Evolutionary conservation across 2,888 invertebrate species (phyloP).

Genomic region (Phorcus lineatus): DNA sequence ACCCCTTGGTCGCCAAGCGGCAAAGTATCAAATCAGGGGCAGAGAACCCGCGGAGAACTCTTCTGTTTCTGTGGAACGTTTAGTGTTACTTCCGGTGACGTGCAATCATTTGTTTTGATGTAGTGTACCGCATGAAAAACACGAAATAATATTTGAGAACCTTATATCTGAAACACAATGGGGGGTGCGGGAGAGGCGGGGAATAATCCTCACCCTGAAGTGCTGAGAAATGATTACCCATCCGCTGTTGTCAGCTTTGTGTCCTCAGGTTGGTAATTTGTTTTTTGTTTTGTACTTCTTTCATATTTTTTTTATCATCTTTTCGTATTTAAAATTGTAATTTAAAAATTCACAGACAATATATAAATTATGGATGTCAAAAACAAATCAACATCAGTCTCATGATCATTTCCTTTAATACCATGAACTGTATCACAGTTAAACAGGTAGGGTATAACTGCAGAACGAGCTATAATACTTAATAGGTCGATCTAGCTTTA

Average conservation of each 20-base stretch:
- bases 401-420: no score
- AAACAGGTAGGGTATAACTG: no score
- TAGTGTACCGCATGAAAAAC: background rate
- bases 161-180: background rate
- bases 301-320: background rate
- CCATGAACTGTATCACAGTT: no score
- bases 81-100: constrained; percentile 33
- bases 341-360: no score
- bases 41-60: no score
- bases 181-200: background rate
- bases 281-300: background rate
- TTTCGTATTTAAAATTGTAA: no score
- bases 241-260: background rate
- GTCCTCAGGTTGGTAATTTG: constrained; percentile 13
- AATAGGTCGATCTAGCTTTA: no score
- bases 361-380: no score
- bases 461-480: no score
- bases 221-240: constrained; percentile 17
- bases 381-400: no score
- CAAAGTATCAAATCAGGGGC: no score
- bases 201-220: background rate
- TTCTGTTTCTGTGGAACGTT: background rate
- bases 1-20: no score
- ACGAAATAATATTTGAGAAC: background rate
- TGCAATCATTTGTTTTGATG: constrained; percentile 28